These are phyloP conservation scores for Centropristis striata DNA, from an alignment of 2,113 vertebrate species.

Conservation along the genomic window DNA sequence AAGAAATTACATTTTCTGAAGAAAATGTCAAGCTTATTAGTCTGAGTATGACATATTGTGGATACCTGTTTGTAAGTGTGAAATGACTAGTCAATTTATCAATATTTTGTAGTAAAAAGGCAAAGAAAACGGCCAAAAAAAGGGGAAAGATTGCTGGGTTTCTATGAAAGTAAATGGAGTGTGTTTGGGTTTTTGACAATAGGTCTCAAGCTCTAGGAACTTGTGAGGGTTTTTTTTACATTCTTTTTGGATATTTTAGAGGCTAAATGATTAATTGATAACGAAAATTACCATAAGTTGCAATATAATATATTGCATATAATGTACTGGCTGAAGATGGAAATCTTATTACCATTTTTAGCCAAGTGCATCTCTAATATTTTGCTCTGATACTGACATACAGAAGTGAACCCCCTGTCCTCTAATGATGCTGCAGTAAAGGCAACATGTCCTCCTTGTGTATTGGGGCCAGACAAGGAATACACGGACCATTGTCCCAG, in stretches of 20 bases:
- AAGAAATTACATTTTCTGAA: not conserved
- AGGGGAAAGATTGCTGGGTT: not conserved
- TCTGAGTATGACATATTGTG: not conserved
- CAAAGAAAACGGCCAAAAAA: no score
- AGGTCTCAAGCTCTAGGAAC: no score
- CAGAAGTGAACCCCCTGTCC: not conserved
- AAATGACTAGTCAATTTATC: no score
- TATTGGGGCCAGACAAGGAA: slow-evolving; percentile 87
- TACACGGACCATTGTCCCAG: slow-evolving; percentile 65
- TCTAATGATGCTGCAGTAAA: slow-evolving; percentile 1
- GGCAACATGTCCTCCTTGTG: slow-evolving; percentile 61
- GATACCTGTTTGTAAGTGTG: no score
- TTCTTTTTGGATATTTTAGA: not conserved
- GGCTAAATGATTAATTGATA: not conserved
- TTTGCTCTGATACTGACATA: not conserved
- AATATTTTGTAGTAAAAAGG: no score
- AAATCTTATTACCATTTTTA: not conserved
- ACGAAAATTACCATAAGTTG: not conserved
- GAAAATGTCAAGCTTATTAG: not conserved
- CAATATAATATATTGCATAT: no score
- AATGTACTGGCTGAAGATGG: no score
- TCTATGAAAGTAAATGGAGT: not conserved
- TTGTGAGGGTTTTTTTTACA: not conserved
- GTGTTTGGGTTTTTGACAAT: not conserved
- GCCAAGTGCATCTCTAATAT: not conserved